Percentiles rank a stretch among this genome's conserved stretches.
Evolutionary conservation across 2,888 invertebrate genomes (phyloP).

Genomic region (Torymus texanus): DNA sequence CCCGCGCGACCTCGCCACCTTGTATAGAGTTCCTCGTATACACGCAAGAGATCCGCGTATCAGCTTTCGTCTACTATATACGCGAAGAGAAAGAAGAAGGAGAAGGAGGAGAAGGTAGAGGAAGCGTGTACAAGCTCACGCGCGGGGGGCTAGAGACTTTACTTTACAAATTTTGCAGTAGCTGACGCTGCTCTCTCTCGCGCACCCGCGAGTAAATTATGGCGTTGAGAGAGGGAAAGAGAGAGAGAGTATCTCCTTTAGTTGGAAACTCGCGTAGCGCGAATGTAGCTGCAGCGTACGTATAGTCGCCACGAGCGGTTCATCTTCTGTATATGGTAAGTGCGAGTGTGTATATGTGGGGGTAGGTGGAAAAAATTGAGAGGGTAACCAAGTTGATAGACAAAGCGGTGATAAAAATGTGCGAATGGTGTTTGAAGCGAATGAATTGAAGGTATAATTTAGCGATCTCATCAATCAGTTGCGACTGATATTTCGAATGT

Average conservation of each 20-base stretch:
- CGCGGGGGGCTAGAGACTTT: conserved; percentile 33
- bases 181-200: conserved; percentile 46
- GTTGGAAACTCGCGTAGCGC: conserved; percentile 13
- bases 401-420: not conserved
- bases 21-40: conserved; percentile 58
- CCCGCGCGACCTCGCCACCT: conserved; percentile 63
- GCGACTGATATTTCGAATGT: too few relatives aligned
- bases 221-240: not conserved
- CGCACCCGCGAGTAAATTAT: conserved; percentile 35
- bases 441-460: too few relatives aligned
- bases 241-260: conserved; percentile 19
- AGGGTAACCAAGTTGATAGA: not conserved
- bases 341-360: too few relatives aligned
- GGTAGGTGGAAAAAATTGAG: conserved; percentile 8
- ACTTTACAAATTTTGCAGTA: conserved; percentile 53
- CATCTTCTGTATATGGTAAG: not conserved
- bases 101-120: not conserved
- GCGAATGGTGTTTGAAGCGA: too few relatives aligned
- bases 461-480: too few relatives aligned
- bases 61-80: conserved; percentile 44
- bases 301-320: conserved; percentile 8
- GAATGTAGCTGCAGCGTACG: not conserved
- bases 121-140: not conserved
- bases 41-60: conserved; percentile 43
- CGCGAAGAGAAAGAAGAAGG: not conserved